Evolutionary conservation across 2,113 vertebrate species (phyloP), one percentile per base, ranked within the genome.

Genomic region (Hydropotes inermis): DNA sequence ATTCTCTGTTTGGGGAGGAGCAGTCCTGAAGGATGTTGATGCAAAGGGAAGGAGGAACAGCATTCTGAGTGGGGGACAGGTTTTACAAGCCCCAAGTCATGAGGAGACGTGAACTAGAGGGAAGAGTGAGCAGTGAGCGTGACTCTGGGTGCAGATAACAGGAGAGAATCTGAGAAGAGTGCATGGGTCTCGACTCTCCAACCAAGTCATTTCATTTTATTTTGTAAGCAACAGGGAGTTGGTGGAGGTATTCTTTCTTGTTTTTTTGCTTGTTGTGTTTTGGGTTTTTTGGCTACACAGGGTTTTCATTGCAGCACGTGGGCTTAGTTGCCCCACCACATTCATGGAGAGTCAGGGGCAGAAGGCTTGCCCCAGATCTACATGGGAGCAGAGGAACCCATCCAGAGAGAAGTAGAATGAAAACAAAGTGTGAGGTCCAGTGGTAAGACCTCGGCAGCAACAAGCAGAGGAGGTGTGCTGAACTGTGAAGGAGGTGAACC

Each of bases 391-490:
- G 19, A 74, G n/a, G 39, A 36, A 43, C 7, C 30, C 16, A 61
- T 25, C 33, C n/a, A 19, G 61, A 78, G 47, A 58, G 39, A 23
- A 16, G 25, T 0, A 9, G 47, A 50, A 27, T 15, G 47, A 47
- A 60, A 36, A 36, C 9, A 36, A 36, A 5, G 1, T 4, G 17
- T 82, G 21, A 43, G 5, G 13, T 10, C 67, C 36, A 76, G 13
- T 1, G 28, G 19, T 43, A 45, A 76, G 23, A 43, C 1, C 0
- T 15, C 33, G 10, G 47, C 11, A 52, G 43, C 13, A 1, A 4
- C 5, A 28, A 86, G 36, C 4, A 7, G 28, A 45, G 5, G 1
- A 33, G 33, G 21, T 7, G 28, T 4, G 13, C 12, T 70, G 82
- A 78, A 27, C 21, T 1, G 1, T 15, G 36, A 47, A 57, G 33